Evolutionary conservation across 2,797 vertebrate species (phyloP), one percentile per base, ranked within the genome.

Genomic region (Sphenopsis melanotis): DNA sequence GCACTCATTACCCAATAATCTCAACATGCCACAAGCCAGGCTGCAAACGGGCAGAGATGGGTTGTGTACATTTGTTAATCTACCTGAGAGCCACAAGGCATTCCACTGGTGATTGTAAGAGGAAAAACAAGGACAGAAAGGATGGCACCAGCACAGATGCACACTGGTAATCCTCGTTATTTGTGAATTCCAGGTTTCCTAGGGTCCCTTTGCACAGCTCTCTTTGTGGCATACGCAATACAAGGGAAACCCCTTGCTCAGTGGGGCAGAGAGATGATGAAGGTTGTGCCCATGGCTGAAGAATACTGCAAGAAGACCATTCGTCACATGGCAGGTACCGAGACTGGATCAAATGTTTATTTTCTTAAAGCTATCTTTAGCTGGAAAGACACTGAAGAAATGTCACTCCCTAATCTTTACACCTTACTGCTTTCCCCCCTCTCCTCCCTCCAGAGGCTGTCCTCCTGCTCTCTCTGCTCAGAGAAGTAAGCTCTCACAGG

Each of bases 241-340:
- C 99, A 99, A 96, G 99, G 99, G 66, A 99, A 98, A 86, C 98
- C 99, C 6, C 89, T 98, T 16, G 99, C 90, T 19, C 98, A 97
- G 75, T 99, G 99, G 99, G 99, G 99, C 56, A 98, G 98, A 32
- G 99, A 99, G 34, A 99, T 99, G 97, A 98, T 99, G 98, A 98
- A 98, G 91, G 97, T 98, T 22, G 97, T 99, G 23, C 98, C 98
- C 0, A 98, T 98, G 95, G 99, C 99, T 3, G 99, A 99, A 91
- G 99, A 99, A 44, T 99, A 99, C 97, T 99, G 99, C 95, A 98
- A 96, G 97, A 99, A 99, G 94, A 99, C 99, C 42, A 99, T 99
- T 95, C 98, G 99, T 30, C 99, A 99, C 97, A 98, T 99, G 98
- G 98, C 99, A 98, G 99, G 99, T 99, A 97, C 96, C 0, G 1